phyloP scores from a whole-genome alignment of 2,888 invertebrate species.

The Andrena bucephala region DNA sequence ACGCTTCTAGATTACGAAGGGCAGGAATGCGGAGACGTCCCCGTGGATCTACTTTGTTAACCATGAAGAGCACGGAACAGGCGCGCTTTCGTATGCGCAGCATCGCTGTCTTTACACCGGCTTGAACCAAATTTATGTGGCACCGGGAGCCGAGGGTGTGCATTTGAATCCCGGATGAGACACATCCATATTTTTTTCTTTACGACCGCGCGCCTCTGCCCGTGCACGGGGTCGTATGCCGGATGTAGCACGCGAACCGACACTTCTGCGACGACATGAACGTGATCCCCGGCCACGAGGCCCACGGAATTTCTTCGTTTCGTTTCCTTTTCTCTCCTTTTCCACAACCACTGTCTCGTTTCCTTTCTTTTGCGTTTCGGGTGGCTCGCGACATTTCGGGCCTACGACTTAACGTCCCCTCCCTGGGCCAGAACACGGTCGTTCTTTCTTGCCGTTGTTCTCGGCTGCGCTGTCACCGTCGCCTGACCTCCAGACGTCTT shows the following conservation, averaged over 20 bases:
- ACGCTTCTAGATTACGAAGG: slow-evolving; percentile 72
- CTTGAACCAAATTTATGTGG: slow-evolving; percentile 81
- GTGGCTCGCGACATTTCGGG: slow-evolving; percentile 6
- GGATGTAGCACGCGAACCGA: slow-evolving; percentile 67
- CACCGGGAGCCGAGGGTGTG: slow-evolving; percentile 81
- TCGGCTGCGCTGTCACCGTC: slow-evolving; percentile 24
- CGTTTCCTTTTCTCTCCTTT: background rate
- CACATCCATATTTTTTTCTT: slow-evolving; percentile 73
- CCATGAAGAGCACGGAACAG: slow-evolving; percentile 77
- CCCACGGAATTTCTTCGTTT: slow-evolving; percentile 32
- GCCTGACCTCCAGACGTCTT: slow-evolving; percentile 15
- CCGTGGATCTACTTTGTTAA: slow-evolving; percentile 79
- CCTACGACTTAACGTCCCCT: slow-evolving; percentile 15
- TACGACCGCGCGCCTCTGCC: slow-evolving; percentile 59
- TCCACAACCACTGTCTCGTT: background rate
- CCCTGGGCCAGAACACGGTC: background rate
- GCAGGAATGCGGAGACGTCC: slow-evolving; percentile 29
- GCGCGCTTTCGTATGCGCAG: slow-evolving; percentile 76
- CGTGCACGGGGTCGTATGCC: slow-evolving; percentile 71
- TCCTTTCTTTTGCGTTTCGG: slow-evolving; percentile 1
- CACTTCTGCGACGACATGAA: slow-evolving; percentile 67
- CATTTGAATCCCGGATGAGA: slow-evolving; percentile 81
- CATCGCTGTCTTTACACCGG: slow-evolving; percentile 76
- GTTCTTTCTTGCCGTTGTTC: background rate
- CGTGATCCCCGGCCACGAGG: slow-evolving; percentile 54